Evolutionary conservation across 2,888 invertebrate genomes (phyloP).

Genomic region (Busseola fusca): DNA sequence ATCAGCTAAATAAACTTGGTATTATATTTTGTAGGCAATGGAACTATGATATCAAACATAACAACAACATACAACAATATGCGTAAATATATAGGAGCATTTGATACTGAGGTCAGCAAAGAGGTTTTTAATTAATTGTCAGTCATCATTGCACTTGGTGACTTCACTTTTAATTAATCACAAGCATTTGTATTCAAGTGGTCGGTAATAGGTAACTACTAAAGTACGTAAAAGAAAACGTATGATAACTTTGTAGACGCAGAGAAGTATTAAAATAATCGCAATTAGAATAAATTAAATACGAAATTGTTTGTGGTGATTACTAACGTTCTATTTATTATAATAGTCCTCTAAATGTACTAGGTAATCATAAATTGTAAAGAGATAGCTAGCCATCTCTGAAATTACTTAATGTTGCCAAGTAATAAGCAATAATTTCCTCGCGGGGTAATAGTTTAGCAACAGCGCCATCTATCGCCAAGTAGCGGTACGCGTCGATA

Average conservation of each 20-base stretch:
- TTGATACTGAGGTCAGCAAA: constrained; percentile 15
- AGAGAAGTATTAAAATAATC: neutral
- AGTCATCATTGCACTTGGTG: constrained; percentile 38
- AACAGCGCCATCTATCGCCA: constrained; percentile 81
- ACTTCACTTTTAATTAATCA: constrained; percentile 44
- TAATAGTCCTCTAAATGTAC: constrained; percentile 48
- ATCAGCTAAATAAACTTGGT: constrained; percentile 1
- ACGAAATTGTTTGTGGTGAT: constrained; percentile 8
- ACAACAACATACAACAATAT: neutral
- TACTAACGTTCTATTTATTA: constrained; percentile 32
- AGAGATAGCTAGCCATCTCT: constrained; percentile 49
- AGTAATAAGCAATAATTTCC: constrained; percentile 66
- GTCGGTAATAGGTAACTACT: neutral
- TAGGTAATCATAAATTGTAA: constrained; percentile 48
- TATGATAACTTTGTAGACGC: neutral
- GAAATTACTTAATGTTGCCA: constrained; percentile 60
- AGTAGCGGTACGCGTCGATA: constrained; percentile 74
- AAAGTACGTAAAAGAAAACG: constrained; percentile 8
- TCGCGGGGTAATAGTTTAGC: constrained; percentile 56
- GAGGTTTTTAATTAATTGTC: constrained; percentile 34
- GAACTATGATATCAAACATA: neutral
- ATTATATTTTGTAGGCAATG: neutral
- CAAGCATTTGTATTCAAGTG: constrained; percentile 12
- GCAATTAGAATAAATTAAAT: constrained; percentile 7
- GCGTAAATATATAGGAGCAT: neutral